These are phyloP conservation scores for Gobionotothen gibberifrons DNA, from an alignment of 2,797 vertebrate genomes.

Conservation along the genomic window DNA sequence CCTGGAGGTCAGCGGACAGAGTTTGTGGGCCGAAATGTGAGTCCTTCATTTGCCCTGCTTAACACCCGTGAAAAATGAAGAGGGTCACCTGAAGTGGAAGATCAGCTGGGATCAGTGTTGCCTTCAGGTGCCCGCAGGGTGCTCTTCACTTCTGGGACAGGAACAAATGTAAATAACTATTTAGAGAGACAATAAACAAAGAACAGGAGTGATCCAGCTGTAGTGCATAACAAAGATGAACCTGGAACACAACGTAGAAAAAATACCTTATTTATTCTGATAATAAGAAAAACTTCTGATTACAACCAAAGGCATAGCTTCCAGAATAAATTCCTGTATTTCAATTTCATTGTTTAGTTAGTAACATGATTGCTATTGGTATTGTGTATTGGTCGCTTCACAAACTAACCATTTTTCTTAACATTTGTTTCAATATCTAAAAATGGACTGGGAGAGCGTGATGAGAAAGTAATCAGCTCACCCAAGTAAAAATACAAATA, in stretches of 20 bases:
- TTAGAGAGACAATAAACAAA: constrained; percentile 6
- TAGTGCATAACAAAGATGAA: constrained; percentile 7
- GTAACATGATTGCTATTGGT: not conserved
- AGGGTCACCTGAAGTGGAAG: constrained; percentile 65
- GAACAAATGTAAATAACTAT: not conserved
- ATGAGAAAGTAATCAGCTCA: not conserved
- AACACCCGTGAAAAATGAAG: constrained; percentile 77
- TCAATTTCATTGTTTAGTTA: not conserved
- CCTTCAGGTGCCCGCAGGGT: constrained; percentile 24
- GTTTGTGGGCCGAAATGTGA: constrained; percentile 69
- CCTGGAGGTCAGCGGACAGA: constrained; percentile 65
- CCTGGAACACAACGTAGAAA: not conserved
- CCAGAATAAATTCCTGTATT: not conserved
- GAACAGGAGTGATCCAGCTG: not conserved
- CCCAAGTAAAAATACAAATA: not conserved
- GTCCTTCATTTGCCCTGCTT: constrained; percentile 76
- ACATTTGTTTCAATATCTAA: not conserved
- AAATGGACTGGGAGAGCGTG: not conserved
- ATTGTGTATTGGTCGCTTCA: not conserved
- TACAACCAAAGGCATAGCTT: not conserved
- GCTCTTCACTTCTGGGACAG: constrained; percentile 35
- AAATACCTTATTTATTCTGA: constrained; percentile 2
- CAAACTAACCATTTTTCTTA: not conserved
- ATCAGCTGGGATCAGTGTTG: constrained; percentile 45
- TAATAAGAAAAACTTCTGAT: not conserved